Percentiles rank a stretch among this genome's conserved stretches.
These are phyloP conservation scores for Scolopax mira DNA, from an alignment of 2,113 vertebrate genomes.

Conservation along the genomic window DNA sequence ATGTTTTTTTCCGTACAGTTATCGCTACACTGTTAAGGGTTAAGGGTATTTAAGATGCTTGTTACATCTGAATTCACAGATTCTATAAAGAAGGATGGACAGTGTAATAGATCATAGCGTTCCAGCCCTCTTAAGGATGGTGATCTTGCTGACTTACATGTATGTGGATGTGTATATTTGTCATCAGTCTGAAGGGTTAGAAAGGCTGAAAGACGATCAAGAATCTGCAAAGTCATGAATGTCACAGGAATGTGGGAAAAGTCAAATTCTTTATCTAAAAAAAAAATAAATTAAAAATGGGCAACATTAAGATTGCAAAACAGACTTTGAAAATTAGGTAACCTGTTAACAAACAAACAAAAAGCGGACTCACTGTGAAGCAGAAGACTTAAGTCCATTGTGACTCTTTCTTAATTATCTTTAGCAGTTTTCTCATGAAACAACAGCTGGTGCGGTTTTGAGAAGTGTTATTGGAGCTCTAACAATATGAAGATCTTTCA, in stretches of 20 bases:
- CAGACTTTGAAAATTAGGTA: neutral
- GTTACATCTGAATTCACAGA: neutral
- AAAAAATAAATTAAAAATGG: neutral
- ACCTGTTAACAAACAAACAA: neutral
- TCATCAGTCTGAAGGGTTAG: neutral
- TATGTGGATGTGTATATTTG: neutral
- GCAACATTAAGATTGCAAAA: neutral
- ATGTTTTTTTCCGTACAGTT: neutral
- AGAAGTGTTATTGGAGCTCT: neutral
- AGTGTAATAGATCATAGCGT: neutral
- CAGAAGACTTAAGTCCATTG: neutral
- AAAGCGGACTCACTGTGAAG: neutral
- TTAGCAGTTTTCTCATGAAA: neutral
- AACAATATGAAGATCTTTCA: neutral
- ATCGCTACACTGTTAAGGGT: neutral
- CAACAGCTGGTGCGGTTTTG: conserved; percentile 22
- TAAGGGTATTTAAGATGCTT: neutral
- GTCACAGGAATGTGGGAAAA: neutral
- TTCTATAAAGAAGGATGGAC: neutral
- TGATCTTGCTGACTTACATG: neutral
- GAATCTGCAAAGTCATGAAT: neutral
- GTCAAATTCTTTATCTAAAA: neutral
- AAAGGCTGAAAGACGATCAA: neutral
- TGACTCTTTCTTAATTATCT: conserved; percentile 19
- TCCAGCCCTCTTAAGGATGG: neutral